These are phyloP conservation scores for Dipodomys stephensi DNA, from an alignment of 2,113 vertebrate species.

Conservation along the genomic window DNA sequence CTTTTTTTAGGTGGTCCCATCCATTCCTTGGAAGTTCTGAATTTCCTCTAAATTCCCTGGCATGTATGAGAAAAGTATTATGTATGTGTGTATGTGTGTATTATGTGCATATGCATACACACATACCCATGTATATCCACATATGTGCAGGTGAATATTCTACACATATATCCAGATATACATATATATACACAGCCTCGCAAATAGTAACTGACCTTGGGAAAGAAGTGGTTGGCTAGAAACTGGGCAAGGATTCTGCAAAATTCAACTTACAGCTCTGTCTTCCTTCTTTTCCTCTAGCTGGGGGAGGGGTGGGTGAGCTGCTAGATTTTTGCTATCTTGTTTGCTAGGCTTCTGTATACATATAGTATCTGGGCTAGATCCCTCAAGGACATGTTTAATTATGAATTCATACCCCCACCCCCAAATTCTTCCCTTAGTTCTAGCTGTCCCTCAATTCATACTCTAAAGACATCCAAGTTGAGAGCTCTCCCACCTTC, in stretches of 20 bases:
- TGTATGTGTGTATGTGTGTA: slow-evolving; percentile 74
- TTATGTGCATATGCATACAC: slow-evolving; percentile 75
- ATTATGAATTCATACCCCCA: slow-evolving; percentile 67
- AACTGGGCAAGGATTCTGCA: slow-evolving; percentile 57
- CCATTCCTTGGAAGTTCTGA: slow-evolving; percentile 70
- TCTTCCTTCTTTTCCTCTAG: slow-evolving; percentile 42
- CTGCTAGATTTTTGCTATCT: slow-evolving; percentile 13
- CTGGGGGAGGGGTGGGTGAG: slow-evolving; percentile 33
- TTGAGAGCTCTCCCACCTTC: slow-evolving; percentile 46
- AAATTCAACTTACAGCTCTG: not conserved
- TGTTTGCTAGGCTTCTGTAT: slow-evolving; percentile 84
- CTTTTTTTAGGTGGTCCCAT: slow-evolving; percentile 73
- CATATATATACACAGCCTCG: slow-evolving; percentile 81
- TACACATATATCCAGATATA: slow-evolving; percentile 78
- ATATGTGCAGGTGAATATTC: slow-evolving; percentile 80
- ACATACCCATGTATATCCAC: slow-evolving; percentile 76
- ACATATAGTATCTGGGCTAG: slow-evolving; percentile 82
- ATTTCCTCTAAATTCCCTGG: slow-evolving; percentile 81
- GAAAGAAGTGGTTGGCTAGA: slow-evolving; percentile 62
- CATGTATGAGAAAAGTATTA: slow-evolving; percentile 80
- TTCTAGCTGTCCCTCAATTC: slow-evolving; percentile 45
- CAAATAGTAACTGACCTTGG: slow-evolving; percentile 72
- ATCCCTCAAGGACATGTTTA: slow-evolving; percentile 66
- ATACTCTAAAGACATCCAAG: slow-evolving; percentile 70
- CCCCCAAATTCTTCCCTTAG: slow-evolving; percentile 74